These are phyloP conservation scores for Rostratula benghalensis DNA, from an alignment of 2,113 vertebrate species.

Conservation along the genomic window DNA sequence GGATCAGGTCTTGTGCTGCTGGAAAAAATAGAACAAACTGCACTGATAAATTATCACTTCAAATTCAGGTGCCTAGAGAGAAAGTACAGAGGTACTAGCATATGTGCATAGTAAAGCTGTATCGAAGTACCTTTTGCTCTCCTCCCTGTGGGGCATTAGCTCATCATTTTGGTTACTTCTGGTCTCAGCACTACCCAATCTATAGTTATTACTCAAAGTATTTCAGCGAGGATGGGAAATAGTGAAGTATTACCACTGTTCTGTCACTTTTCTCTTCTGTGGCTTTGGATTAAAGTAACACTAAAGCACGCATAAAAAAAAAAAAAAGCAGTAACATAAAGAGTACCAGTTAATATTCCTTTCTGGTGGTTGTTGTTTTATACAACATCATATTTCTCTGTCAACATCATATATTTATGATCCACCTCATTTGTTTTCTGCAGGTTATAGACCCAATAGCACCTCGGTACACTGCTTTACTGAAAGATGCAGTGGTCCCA, in stretches of 20 bases:
- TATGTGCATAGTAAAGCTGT: not conserved
- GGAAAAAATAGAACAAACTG: not conserved
- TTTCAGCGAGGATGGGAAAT: not conserved
- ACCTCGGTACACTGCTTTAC: conserved; percentile 88
- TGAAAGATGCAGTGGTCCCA: conserved; percentile 84
- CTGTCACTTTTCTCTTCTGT: not conserved
- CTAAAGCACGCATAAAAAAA: conserved; percentile 24
- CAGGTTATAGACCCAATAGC: conserved; percentile 97
- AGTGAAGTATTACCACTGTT: not conserved
- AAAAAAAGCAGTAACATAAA: conserved; percentile 79
- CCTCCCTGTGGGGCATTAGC: not conserved
- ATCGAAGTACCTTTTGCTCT: not conserved
- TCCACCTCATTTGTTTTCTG: conserved; percentile 24
- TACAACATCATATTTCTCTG: not conserved
- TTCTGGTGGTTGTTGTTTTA: not conserved
- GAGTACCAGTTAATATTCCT: conserved; percentile 73
- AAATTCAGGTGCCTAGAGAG: not conserved
- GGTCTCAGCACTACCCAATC: not conserved
- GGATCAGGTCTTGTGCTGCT: not conserved
- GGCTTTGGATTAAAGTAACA: not conserved
- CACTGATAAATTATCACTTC: not conserved
- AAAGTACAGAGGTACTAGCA: not conserved
- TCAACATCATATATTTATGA: not conserved
- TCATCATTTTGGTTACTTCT: not conserved
- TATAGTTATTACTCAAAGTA: not conserved